Conservation (phyloP, 2,797 vertebrate species). For the Eulemur albifrons region DNA sequence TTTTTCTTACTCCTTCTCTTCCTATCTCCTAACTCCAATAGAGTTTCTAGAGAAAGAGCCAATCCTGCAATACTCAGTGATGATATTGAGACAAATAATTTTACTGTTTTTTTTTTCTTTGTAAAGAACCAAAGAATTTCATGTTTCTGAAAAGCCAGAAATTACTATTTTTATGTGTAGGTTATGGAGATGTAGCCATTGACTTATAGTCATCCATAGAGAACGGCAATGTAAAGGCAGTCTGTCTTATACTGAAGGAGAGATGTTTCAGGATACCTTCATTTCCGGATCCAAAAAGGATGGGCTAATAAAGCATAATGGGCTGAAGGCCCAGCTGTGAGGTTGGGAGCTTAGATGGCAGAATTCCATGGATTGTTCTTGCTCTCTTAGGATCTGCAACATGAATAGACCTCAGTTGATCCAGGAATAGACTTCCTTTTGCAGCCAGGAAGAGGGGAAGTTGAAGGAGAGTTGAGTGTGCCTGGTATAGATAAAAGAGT, state of each 20-base stretch:
- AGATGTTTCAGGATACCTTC: constrained; percentile 61
- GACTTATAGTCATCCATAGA: background rate
- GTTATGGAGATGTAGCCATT: constrained; percentile 5
- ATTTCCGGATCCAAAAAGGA: constrained; percentile 58
- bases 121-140: background rate
- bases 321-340: constrained; percentile 70
- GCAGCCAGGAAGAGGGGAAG: constrained; percentile 52
- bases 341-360: constrained; percentile 51
- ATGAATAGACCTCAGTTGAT: constrained; percentile 59
- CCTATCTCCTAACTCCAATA: background rate
- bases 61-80: background rate
- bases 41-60: constrained; percentile 19
- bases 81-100: background rate
- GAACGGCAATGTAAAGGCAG: constrained; percentile 2
- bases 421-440: constrained; percentile 65
- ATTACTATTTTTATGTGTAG: constrained; percentile 9
- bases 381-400: constrained; percentile 50
- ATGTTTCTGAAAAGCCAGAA: constrained; percentile 23
- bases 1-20: constrained; percentile 38
- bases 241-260: background rate
- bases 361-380: constrained; percentile 62
- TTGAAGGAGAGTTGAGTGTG: constrained; percentile 62
- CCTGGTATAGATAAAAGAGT: constrained; percentile 14
- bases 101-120: background rate
- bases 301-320: constrained; percentile 62